These are phyloP conservation scores for Xylota segnis DNA, from an alignment of 2,888 invertebrate genomes.

Conservation along the genomic window DNA sequence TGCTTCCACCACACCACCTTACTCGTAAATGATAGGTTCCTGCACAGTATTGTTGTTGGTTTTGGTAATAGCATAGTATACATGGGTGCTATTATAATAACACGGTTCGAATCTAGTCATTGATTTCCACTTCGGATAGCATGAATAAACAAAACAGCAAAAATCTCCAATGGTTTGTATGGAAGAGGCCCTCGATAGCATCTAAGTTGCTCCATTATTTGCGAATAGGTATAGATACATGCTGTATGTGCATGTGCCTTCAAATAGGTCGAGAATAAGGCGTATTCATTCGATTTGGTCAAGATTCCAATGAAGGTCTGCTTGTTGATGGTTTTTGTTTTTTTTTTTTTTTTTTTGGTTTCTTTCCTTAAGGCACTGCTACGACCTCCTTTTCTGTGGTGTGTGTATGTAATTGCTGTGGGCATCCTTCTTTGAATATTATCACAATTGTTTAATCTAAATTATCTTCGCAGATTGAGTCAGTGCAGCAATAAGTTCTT, in stretches of 20 bases:
- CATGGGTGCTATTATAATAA: conserved; percentile 68
- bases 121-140: conserved; percentile 62
- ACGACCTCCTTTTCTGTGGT: conserved; percentile 19
- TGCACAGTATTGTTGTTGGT: conserved; percentile 55
- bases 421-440: conserved; percentile 55
- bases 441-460: conserved; percentile 68
- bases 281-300: conserved; percentile 50
- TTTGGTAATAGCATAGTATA: conserved; percentile 55
- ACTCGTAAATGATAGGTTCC: conserved; percentile 63
- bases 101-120: conserved; percentile 59
- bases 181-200: conserved; percentile 4
- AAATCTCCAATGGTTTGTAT: not conserved
- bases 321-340: not conserved
- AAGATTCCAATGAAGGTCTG: conserved; percentile 43
- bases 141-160: conserved; percentile 1
- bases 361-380: not conserved
- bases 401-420: conserved; percentile 36
- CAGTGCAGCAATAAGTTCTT: not conserved
- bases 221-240: conserved; percentile 2
- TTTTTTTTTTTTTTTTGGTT: not conserved
- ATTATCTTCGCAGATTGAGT: conserved; percentile 62
- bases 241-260: conserved; percentile 27
- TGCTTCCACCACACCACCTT: conserved; percentile 38
- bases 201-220: conserved; percentile 45
- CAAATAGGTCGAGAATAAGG: conserved; percentile 47